These are phyloP conservation scores for Cercopithecus petaurista DNA, from an alignment of 2,797 vertebrate species.

Conservation along the genomic window DNA sequence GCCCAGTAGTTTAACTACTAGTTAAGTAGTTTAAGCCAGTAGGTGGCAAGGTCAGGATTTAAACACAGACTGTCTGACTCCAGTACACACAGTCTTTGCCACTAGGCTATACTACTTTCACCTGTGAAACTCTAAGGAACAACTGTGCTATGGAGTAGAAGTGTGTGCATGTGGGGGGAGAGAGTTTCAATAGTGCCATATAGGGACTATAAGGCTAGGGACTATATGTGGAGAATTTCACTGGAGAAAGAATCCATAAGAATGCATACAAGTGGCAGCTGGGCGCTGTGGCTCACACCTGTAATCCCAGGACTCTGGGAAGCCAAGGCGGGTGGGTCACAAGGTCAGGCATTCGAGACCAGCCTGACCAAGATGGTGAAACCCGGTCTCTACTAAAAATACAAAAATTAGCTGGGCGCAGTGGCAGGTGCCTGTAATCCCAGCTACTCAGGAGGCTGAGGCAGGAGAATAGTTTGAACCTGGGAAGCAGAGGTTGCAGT, in stretches of 20 bases:
- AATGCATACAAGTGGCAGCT: too few relatives aligned
- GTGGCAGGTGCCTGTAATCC: background rate
- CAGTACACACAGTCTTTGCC: background rate
- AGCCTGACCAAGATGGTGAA: background rate
- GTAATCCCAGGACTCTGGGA: background rate
- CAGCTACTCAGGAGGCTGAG: background rate
- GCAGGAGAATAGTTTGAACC: background rate
- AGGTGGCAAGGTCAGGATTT: background rate
- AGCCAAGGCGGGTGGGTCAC: accelerated
- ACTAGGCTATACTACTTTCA: background rate
- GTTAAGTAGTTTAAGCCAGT: background rate
- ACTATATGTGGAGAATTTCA: background rate
- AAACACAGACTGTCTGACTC: background rate
- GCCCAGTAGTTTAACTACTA: background rate
- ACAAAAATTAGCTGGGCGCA: background rate
- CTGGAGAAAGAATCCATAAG: background rate
- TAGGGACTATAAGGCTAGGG: background rate
- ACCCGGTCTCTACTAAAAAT: background rate
- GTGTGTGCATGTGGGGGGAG: background rate
- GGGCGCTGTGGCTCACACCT: background rate
- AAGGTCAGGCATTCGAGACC: background rate
- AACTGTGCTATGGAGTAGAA: background rate
- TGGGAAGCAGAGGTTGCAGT: background rate
- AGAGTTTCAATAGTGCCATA: background rate
- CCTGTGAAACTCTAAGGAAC: background rate